Evolutionary conservation across 64 coral and sea anemone species (phyloP).

Genomic region (Trachythela sp.): DNA sequence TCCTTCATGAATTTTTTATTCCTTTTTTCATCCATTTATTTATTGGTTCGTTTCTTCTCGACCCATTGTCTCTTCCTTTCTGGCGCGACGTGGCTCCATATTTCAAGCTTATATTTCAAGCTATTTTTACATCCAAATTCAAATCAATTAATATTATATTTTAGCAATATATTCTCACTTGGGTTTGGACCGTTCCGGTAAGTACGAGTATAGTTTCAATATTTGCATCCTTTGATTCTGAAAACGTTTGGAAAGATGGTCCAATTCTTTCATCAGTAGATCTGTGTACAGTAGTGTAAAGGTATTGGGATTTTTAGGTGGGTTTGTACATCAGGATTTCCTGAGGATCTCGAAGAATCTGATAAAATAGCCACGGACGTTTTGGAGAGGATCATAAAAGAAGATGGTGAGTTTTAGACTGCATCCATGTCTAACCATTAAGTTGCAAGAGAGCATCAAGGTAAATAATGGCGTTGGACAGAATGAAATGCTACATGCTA

Average conservation of each 20-base stretch:
- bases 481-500: too few relatives aligned
- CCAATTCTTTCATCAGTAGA: not conserved
- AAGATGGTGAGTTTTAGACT: conserved; percentile 46
- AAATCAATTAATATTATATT: not conserved
- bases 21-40: too few relatives aligned
- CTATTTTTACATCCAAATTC: too few relatives aligned
- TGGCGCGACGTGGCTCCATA: too few relatives aligned
- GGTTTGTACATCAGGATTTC: conserved; percentile 89
- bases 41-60: too few relatives aligned
- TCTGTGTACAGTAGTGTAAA: not conserved
- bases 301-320: conserved; percentile 39
- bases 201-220: not conserved
- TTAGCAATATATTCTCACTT: conserved; percentile 84
- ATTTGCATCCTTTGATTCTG: not conserved
- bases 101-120: too few relatives aligned
- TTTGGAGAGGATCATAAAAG: conserved; percentile 59
- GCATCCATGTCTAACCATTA: too few relatives aligned
- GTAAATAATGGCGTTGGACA: too few relatives aligned
- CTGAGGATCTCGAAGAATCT: conserved; percentile 70
- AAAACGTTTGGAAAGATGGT: too few relatives aligned
- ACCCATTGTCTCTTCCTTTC: too few relatives aligned
- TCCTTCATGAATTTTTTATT: too few relatives aligned
- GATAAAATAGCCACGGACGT: conserved; percentile 80
- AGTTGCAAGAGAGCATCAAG: too few relatives aligned
- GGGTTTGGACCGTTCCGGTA: conserved; percentile 98